Percentiles rank a stretch among this genome's conserved stretches.
These are phyloP conservation scores for Peromyscus maniculatus DNA, from an alignment of 2,113 vertebrate genomes.

Conservation along the genomic window DNA sequence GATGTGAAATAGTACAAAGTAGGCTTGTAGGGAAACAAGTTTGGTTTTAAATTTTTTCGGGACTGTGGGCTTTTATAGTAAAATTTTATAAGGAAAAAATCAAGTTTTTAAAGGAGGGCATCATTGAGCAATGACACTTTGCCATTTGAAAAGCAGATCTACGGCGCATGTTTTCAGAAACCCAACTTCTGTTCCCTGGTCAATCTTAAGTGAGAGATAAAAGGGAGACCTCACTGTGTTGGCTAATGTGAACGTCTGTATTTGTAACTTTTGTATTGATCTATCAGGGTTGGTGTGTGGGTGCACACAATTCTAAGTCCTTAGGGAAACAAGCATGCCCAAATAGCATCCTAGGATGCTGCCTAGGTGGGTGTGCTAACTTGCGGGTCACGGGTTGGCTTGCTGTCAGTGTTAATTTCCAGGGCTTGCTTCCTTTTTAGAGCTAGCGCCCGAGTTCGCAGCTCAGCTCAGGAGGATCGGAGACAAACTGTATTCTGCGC, in stretches of 20 bases:
- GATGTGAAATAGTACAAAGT: background rate
- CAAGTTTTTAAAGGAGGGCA: background rate
- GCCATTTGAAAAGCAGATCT: background rate
- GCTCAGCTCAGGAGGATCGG: slow-evolving; percentile 10
- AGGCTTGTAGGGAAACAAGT: background rate
- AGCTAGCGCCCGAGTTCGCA: background rate
- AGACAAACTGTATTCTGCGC: slow-evolving; percentile 67
- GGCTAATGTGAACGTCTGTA: background rate
- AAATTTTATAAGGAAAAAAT: slow-evolving; percentile 11
- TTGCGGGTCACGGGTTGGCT: background rate
- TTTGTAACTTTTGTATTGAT: background rate
- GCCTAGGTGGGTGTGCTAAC: background rate
- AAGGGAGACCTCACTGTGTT: background rate
- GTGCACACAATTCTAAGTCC: background rate
- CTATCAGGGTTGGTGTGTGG: background rate
- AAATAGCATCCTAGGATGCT: background rate
- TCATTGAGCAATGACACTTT: slow-evolving; percentile 7
- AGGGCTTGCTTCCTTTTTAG: background rate
- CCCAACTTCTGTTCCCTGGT: background rate
- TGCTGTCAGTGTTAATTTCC: background rate
- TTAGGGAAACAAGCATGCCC: background rate
- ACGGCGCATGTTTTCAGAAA: background rate
- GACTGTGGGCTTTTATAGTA: slow-evolving; percentile 13
- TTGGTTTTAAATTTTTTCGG: slow-evolving; percentile 49
- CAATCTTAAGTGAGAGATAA: background rate